Percentiles rank a stretch among this genome's conserved stretches.
phyloP scores from a whole-genome alignment of 2,113 vertebrate genomes.

The Hemichromis elongatus region DNA sequence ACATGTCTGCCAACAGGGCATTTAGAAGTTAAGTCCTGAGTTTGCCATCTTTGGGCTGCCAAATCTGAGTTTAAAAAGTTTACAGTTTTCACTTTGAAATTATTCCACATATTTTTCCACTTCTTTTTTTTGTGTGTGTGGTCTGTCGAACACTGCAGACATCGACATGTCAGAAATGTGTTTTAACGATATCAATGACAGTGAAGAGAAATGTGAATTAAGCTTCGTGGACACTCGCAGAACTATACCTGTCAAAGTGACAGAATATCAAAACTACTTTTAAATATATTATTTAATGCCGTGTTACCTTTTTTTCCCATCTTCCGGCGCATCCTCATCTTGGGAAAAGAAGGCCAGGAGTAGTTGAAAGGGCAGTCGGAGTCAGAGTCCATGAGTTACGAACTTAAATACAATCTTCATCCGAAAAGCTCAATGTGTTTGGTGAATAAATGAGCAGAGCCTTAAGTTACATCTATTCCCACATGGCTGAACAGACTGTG shows the following conservation, averaged over 20 bases:
- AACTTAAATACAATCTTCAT: slow-evolving; percentile 15
- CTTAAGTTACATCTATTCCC: slow-evolving; percentile 46
- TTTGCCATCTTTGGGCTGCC: not conserved
- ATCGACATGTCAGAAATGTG: not conserved
- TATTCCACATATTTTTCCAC: not conserved
- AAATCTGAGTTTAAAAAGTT: not conserved
- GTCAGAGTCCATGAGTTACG: slow-evolving; percentile 88
- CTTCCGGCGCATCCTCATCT: slow-evolving; percentile 90
- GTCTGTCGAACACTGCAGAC: not conserved
- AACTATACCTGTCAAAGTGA: not conserved
- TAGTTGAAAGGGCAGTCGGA: slow-evolving; percentile 98
- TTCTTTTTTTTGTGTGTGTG: not conserved
- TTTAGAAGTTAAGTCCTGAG: not conserved
- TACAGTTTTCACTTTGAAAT: not conserved
- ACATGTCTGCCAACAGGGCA: slow-evolving; percentile 1
- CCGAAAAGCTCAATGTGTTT: not conserved
- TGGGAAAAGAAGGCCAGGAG: slow-evolving; percentile 97
- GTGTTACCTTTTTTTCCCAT: slow-evolving; percentile 85
- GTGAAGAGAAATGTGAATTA: not conserved
- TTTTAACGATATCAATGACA: not conserved
- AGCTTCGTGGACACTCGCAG: not conserved
- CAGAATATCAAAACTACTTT: not conserved
- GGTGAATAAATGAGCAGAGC: not conserved
- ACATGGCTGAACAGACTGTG: not conserved
- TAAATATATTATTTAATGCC: not conserved